Percentiles rank a stretch among this genome's conserved stretches.
Evolutionary conservation across 2,888 invertebrate species (phyloP).

Genomic region (Stegana nigrithorax): DNA sequence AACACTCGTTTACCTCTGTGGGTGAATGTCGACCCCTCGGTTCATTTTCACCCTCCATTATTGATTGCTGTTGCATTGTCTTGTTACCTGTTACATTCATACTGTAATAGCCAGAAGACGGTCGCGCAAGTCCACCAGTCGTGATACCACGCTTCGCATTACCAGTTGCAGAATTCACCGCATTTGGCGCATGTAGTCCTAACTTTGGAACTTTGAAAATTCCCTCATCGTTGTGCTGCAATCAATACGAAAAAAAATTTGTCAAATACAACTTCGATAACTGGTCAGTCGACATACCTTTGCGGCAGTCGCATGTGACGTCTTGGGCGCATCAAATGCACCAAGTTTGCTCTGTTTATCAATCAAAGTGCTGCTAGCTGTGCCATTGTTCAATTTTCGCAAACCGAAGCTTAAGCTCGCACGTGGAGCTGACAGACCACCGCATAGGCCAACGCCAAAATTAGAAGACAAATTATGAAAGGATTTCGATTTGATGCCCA

Average conservation of each 20-base stretch:
- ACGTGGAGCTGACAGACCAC: slow-evolving; percentile 23
- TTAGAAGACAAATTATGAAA: slow-evolving; percentile 66
- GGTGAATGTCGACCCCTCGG: slow-evolving; percentile 53
- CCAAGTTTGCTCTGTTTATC: slow-evolving; percentile 39
- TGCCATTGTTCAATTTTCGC: slow-evolving; percentile 32
- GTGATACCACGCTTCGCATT: slow-evolving; percentile 52
- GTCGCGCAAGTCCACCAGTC: slow-evolving; percentile 58
- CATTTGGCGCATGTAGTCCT: slow-evolving; percentile 54
- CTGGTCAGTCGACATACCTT: slow-evolving; percentile 31
- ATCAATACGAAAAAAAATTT: neutral
- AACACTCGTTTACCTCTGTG: slow-evolving; percentile 45
- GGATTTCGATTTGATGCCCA: slow-evolving; percentile 68
- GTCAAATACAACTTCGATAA: neutral
- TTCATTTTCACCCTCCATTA: slow-evolving; percentile 30
- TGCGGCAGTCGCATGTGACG: neutral
- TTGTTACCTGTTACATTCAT: slow-evolving; percentile 49
- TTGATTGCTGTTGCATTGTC: too few relatives aligned
- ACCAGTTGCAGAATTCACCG: neutral
- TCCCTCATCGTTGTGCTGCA: slow-evolving; percentile 49
- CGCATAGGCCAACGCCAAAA: slow-evolving; percentile 35
- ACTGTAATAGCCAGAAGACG: slow-evolving; percentile 67
- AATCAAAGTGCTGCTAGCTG: slow-evolving; percentile 10
- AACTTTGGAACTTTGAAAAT: slow-evolving; percentile 63
- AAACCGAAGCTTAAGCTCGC: slow-evolving; percentile 44
- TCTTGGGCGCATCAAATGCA: neutral